These are phyloP conservation scores for Colletes collaris DNA, from an alignment of 2,888 invertebrate genomes.

Conservation along the genomic window DNA sequence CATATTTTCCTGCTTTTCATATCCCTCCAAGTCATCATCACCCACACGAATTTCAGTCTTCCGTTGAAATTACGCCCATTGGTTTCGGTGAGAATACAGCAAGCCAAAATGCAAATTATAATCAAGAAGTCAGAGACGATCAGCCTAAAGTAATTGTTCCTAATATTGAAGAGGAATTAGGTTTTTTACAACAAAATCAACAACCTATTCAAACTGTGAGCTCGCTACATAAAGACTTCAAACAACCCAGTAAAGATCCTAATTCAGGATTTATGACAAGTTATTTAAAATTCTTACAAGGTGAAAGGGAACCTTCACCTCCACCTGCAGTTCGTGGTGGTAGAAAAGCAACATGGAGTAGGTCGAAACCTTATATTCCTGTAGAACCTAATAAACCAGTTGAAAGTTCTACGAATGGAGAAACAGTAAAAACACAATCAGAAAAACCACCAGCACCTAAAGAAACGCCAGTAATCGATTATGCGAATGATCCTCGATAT, in stretches of 20 bases:
- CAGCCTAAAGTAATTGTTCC: constrained; percentile 94
- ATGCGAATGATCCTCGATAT: constrained; percentile 88
- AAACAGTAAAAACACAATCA: constrained; percentile 57
- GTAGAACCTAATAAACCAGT: constrained; percentile 68
- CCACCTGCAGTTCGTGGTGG: constrained; percentile 89
- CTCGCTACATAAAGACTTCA: constrained; percentile 86
- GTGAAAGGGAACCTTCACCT: constrained; percentile 92
- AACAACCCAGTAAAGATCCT: constrained; percentile 84
- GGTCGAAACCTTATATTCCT: constrained; percentile 81
- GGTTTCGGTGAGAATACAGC: constrained; percentile 59
- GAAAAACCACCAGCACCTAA: constrained; percentile 77
- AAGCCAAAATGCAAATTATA: constrained; percentile 67
- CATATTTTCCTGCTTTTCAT: constrained; percentile 91
- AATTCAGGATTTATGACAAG: constrained; percentile 94
- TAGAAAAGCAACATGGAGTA: constrained; percentile 88
- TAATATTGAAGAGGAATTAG: constrained; percentile 94
- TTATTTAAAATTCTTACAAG: constrained; percentile 93
- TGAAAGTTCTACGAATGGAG: constrained; percentile 69
- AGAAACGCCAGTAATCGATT: constrained; percentile 84
- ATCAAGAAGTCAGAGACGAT: constrained; percentile 84
- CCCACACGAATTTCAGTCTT: constrained; percentile 87
- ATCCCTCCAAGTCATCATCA: constrained; percentile 85
- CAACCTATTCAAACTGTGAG: constrained; percentile 79
- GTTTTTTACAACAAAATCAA: constrained; percentile 86
- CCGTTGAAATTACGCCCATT: constrained; percentile 87